Evolutionary conservation across 2,113 vertebrate genomes (phyloP).

Genomic region (Cottus gobio): DNA sequence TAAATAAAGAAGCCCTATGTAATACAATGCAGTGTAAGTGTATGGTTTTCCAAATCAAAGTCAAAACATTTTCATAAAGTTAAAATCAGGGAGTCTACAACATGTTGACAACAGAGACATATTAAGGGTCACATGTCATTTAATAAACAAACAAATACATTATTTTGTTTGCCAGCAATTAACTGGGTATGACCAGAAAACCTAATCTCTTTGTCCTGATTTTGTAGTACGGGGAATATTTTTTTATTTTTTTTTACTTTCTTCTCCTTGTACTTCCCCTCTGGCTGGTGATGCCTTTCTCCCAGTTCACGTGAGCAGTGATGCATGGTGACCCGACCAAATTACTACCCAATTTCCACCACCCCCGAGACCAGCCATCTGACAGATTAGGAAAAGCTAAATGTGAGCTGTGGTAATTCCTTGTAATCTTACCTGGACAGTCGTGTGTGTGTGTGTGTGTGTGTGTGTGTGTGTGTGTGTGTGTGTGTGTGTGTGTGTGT

Average conservation of each 20-base stretch:
- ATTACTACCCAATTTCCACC: slow-evolving; percentile 67
- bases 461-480: slow-evolving; percentile 10
- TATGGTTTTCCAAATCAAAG: background rate
- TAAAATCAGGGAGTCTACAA: background rate
- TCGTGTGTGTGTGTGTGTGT: background rate
- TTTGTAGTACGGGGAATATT: slow-evolving; percentile 33
- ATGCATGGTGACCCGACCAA: slow-evolving; percentile 66
- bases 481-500: background rate
- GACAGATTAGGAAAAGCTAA: slow-evolving; percentile 28
- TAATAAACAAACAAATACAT: slow-evolving; percentile 2
- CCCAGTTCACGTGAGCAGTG: slow-evolving; percentile 55
- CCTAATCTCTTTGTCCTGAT: slow-evolving; percentile 2
- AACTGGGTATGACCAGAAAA: slow-evolving; percentile 7
- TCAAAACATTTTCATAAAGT: background rate
- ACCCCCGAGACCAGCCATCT: slow-evolving; percentile 38
- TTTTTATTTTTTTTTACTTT: slow-evolving; percentile 28
- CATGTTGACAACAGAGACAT: background rate
- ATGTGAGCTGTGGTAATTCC: slow-evolving; percentile 15
- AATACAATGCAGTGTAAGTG: background rate
- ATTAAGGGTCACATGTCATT: slow-evolving; percentile 4
- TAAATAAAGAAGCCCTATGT: background rate
- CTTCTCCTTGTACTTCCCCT: slow-evolving; percentile 38
- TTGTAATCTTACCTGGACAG: slow-evolving; percentile 34
- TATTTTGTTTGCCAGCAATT: slow-evolving; percentile 5
- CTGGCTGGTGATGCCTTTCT: slow-evolving; percentile 56